Evolutionary conservation across 2,888 invertebrate species (phyloP).

Genomic region (Pandemis cinnamomeana): DNA sequence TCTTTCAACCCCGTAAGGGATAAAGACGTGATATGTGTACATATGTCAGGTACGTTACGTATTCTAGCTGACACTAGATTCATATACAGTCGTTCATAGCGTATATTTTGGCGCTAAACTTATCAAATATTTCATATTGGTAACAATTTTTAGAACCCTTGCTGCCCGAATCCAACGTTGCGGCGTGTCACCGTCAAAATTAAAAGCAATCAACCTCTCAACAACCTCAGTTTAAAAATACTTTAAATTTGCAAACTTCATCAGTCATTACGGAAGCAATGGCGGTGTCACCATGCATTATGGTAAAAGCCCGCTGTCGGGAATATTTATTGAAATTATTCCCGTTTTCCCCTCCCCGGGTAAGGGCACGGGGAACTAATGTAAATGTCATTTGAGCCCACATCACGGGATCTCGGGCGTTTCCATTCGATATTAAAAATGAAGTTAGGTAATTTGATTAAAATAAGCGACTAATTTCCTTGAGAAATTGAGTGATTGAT

Average conservation of each 20-base stretch:
- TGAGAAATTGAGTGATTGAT: constrained; percentile 28
- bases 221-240: constrained; percentile 2
- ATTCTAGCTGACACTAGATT: too few relatives aligned
- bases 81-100: too few relatives aligned
- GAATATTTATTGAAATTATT: constrained; percentile 29
- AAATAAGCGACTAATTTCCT: constrained; percentile 14
- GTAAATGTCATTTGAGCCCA: neutral
- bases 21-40: too few relatives aligned
- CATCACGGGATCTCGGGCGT: constrained; percentile 5
- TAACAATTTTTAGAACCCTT: too few relatives aligned
- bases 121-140: too few relatives aligned
- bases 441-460: constrained; percentile 20
- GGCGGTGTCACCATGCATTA: constrained; percentile 24
- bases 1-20: too few relatives aligned
- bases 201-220: constrained; percentile 1
- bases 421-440: constrained; percentile 14
- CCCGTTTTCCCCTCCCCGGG: constrained; percentile 8
- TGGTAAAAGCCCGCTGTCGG: constrained; percentile 23
- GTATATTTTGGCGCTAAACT: too few relatives aligned
- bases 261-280: neutral
- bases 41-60: too few relatives aligned
- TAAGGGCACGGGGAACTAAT: constrained; percentile 8
- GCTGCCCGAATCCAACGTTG: too few relatives aligned
- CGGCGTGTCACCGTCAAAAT: neutral
- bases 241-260: constrained; percentile 21